Evolutionary conservation across 2,888 invertebrate genomes (phyloP).

Genomic region (Drosophila nigricruria): DNA sequence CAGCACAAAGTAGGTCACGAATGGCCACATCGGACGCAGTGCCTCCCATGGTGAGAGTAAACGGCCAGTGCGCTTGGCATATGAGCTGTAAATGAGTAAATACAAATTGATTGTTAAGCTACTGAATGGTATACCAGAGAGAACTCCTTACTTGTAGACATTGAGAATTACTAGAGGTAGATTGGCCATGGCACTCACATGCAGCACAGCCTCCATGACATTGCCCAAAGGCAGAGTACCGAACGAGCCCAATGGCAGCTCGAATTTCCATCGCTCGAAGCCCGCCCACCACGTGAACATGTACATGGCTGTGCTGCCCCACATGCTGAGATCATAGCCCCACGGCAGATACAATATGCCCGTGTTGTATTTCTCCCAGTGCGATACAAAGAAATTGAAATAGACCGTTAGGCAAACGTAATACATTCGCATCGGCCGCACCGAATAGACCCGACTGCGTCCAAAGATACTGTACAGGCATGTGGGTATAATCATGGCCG

Average conservation of each 20-base stretch:
- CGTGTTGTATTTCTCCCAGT: slow-evolving; percentile 99
- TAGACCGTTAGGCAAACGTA: slow-evolving; percentile 97
- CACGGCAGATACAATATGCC: slow-evolving; percentile 97
- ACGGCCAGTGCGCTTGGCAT: slow-evolving; percentile 94
- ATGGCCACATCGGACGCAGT: slow-evolving; percentile 94
- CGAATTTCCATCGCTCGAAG: slow-evolving; percentile 93
- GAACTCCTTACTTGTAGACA: slow-evolving; percentile 91
- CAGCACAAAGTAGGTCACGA: slow-evolving; percentile 90
- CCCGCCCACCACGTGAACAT: slow-evolving; percentile 89
- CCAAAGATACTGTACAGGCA: slow-evolving; percentile 98
- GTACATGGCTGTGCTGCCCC: slow-evolving; percentile 88
- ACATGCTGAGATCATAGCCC: slow-evolving; percentile 99
- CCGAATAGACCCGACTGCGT: slow-evolving; percentile 88
- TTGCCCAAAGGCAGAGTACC: slow-evolving; percentile 89
- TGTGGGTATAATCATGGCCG: slow-evolving; percentile 96
- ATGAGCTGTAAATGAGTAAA: slow-evolving; percentile 88
- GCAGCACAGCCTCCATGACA: slow-evolving; percentile 93
- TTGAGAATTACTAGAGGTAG: slow-evolving; percentile 96
- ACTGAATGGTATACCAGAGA: not conserved
- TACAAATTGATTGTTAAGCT: not conserved
- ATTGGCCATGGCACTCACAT: slow-evolving; percentile 94
- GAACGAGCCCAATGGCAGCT: slow-evolving; percentile 87
- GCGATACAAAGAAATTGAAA: slow-evolving; percentile 97
- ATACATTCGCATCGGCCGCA: slow-evolving; percentile 93
- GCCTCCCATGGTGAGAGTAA: slow-evolving; percentile 93